phyloP scores from a whole-genome alignment of 1,140 invertebrate genomes.

The Tyrophagus putrescentiae region DNA sequence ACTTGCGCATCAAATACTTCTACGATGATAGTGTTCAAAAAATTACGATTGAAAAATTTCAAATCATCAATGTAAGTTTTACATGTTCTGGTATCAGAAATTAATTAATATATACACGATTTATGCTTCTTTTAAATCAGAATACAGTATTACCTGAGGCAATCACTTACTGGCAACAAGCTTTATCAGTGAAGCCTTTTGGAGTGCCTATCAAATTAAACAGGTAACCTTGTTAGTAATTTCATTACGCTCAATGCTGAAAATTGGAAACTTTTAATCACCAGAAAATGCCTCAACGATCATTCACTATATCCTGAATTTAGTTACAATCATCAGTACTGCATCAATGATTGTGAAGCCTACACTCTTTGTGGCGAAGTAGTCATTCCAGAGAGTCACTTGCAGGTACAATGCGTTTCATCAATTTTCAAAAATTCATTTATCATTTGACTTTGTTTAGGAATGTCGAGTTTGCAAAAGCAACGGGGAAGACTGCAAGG shows the following conservation, averaged over 20 bases:
- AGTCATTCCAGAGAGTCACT: conserved; percentile 69
- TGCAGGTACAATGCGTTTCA: conserved; percentile 53
- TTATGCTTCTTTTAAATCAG: conserved; percentile 41
- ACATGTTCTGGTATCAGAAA: not conserved
- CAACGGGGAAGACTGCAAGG: conserved; percentile 59
- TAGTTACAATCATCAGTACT: conserved; percentile 54
- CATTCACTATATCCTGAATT: conserved; percentile 33
- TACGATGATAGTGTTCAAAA: conserved; percentile 78
- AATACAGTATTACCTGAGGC: conserved; percentile 76
- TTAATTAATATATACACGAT: not conserved
- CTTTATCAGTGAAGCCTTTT: conserved; percentile 68
- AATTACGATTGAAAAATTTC: conserved; percentile 65
- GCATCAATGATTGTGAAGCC: conserved; percentile 64
- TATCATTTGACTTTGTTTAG: conserved; percentile 35
- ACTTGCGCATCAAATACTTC: conserved; percentile 66
- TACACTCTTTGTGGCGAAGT: conserved; percentile 88
- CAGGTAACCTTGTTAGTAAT: conserved; percentile 42
- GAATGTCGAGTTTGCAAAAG: conserved; percentile 68
- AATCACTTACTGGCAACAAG: conserved; percentile 79
- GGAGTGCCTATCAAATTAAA: conserved; percentile 64
- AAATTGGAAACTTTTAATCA: conserved; percentile 31
- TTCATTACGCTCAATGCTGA: not conserved
- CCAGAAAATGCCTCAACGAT: conserved; percentile 43
- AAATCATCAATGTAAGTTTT: conserved; percentile 67
- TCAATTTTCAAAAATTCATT: conserved; percentile 16